Base-by-base conservation (phyloP, 1,140 invertebrate genomes). In the Drosophila watanabei region DNA sequence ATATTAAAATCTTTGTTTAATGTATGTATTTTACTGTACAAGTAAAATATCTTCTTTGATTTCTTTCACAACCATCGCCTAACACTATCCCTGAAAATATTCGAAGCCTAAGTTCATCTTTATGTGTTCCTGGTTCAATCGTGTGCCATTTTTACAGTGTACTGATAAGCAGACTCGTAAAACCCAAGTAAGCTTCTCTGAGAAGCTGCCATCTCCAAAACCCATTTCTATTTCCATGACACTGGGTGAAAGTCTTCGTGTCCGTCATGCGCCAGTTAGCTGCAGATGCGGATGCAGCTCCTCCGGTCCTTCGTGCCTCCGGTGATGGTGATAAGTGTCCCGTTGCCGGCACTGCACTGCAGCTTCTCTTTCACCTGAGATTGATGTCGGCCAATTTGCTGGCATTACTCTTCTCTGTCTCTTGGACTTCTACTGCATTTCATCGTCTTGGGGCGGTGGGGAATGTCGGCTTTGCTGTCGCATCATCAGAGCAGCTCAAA, bases 301-400 rank as follows among this genome's bases (percentile, higher is more conserved):
- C 45, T 56, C 52, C 37, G 20, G 13, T 33, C 7, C 45, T 60
- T 52, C 37, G 24, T 3, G 20, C 8, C 52, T 54, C 32, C 35
- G 24, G 59, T 62, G 64, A 60, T 70, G 72, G 85, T 75, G 58
- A 59, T 81, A 78, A 89, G 78, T 81, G 62, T 77, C 52, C 57
- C 46, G 60, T 82, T 86, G 82, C 82, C 82, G 85, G 86, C 79
- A 85, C 63, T 78, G 68, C 59, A 75, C 63, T 78, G 68, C 59
- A 75, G 70, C 58, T 72, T 72, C 58, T 59, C 33, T 20, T 56
- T 65, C 33, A 46, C 61, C 82, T 90, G 87, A 90, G 86, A 90
- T 90, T 90, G 86, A 90, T 90, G 86, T 76, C 24, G 46, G 46
- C 75, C 86, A 90, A 90, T 90, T 89, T 90, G 79, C 54, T 64